Percentiles rank a stretch among this genome's conserved stretches.
Conservation (phyloP, 2,888 invertebrate species). For the Rhamphomyia laevipes region DNA sequence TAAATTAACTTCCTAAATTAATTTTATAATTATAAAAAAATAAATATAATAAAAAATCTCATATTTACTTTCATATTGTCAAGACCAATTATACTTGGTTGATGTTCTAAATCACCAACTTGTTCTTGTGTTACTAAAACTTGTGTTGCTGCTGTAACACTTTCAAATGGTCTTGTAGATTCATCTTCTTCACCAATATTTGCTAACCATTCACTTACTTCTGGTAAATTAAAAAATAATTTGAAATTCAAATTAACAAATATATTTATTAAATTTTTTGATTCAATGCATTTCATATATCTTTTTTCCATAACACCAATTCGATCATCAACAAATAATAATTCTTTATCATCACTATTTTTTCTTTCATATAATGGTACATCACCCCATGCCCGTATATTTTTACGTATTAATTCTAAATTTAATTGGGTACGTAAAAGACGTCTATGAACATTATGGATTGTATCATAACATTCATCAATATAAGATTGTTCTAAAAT, state of each 20-base stretch:
- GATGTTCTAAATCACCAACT: too few relatives aligned
- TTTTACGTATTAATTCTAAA: conserved; percentile 43
- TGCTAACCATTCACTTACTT: background rate
- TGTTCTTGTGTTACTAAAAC: too few relatives aligned
- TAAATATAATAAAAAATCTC: too few relatives aligned
- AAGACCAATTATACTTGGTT: too few relatives aligned
- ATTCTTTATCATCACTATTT: conserved; percentile 45
- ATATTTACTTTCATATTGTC: too few relatives aligned
- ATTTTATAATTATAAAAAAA: too few relatives aligned
- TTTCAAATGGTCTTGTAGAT: too few relatives aligned
- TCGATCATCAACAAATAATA: conserved; percentile 41
- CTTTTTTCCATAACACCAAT: conserved; percentile 20
- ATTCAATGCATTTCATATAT: conserved; percentile 37
- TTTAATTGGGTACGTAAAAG: conserved; percentile 56
- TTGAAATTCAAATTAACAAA: conserved; percentile 54
- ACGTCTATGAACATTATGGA: conserved; percentile 59
- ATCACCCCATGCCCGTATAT: conserved; percentile 59
- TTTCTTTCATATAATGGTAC: conserved; percentile 64
- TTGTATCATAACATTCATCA: conserved; percentile 50
- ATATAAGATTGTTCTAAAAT: conserved; percentile 53
- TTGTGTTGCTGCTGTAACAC: too few relatives aligned
- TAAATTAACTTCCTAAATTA: background rate
- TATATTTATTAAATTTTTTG: conserved; percentile 45
- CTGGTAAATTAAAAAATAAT: conserved; percentile 52
- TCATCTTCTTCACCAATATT: background rate